These are phyloP conservation scores for Lutraria lutraria DNA, from an alignment of 2,888 invertebrate genomes.

Conservation along the genomic window DNA sequence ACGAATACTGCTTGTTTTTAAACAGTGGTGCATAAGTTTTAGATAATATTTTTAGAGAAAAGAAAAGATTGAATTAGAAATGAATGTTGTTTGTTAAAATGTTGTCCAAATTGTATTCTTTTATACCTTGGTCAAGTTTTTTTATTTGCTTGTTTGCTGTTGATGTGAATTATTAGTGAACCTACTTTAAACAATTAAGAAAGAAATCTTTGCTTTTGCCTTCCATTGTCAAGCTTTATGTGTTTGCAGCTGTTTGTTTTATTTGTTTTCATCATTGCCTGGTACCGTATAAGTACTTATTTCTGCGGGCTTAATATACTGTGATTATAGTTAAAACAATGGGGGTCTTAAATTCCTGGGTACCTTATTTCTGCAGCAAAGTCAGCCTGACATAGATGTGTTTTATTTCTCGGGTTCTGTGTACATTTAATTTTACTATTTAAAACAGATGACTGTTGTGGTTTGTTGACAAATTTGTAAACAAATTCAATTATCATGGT, in stretches of 20 bases:
- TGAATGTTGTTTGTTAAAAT: background rate
- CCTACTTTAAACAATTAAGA: background rate
- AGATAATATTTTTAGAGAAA: too few relatives aligned
- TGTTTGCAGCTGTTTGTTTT: background rate
- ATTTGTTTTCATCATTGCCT: background rate
- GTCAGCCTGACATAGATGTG: too few relatives aligned
- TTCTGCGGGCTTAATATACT: too few relatives aligned
- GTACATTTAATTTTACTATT: too few relatives aligned
- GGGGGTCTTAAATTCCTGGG: too few relatives aligned
- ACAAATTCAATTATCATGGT: too few relatives aligned
- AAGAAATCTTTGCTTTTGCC: constrained; percentile 53
- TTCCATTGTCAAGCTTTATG: constrained; percentile 1
- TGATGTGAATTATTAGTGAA: constrained; percentile 12
- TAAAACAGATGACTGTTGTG: too few relatives aligned
- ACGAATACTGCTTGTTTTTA: background rate
- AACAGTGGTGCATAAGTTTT: background rate
- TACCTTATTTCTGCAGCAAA: too few relatives aligned
- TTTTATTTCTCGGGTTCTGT: too few relatives aligned
- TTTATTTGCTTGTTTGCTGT: constrained; percentile 28
- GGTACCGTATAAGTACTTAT: background rate
- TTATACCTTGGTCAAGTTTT: background rate
- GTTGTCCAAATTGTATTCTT: constrained; percentile 2
- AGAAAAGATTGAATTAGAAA: too few relatives aligned
- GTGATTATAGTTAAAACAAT: too few relatives aligned
- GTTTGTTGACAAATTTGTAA: too few relatives aligned